Evolutionary conservation across 2,888 invertebrate genomes (phyloP).

Genomic region (Pantelozetes paolii): DNA sequence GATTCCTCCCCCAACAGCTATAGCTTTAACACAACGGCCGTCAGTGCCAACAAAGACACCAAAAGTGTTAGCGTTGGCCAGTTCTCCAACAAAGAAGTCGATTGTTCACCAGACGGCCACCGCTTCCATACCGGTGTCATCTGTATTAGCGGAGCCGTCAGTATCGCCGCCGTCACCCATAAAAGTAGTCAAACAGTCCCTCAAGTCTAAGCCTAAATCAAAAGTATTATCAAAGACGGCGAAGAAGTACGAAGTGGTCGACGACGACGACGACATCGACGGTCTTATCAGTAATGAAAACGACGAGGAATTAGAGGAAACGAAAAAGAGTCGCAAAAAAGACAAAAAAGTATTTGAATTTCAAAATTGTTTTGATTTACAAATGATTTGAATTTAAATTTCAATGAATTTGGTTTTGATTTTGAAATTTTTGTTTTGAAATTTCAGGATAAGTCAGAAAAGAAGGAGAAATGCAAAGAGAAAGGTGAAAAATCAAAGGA

Average conservation of each 20-base stretch:
- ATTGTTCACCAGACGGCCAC: constrained; percentile 13
- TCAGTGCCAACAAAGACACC: constrained; percentile 8
- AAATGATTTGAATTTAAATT: constrained; percentile 19
- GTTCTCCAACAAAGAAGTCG: constrained; percentile 21
- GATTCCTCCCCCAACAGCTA: constrained; percentile 5
- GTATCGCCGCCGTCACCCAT: background rate
- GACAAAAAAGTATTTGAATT: constrained; percentile 38
- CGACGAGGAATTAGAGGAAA: constrained; percentile 32
- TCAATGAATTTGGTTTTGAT: background rate
- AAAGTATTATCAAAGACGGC: constrained; percentile 40
- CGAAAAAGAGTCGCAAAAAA: constrained; percentile 32
- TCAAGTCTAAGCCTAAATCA: constrained; percentile 36
- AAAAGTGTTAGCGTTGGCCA: background rate
- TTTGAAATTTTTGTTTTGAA: background rate
- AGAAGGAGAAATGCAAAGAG: constrained; percentile 16
- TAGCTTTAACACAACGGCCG: constrained; percentile 1
- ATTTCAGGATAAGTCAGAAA: constrained; percentile 28
- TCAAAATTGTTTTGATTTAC: background rate
- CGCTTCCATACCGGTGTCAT: background rate
- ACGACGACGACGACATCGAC: constrained; percentile 43
- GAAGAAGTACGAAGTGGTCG: constrained; percentile 44
- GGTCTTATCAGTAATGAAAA: constrained; percentile 40
- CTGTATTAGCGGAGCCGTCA: background rate
- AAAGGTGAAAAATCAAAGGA: constrained; percentile 30
- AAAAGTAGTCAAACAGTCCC: background rate